Percentiles rank a stretch among this genome's conserved stretches.
These are phyloP conservation scores for Cirrhinus molitorella DNA, from an alignment of 2,797 vertebrate species.

Conservation along the genomic window DNA sequence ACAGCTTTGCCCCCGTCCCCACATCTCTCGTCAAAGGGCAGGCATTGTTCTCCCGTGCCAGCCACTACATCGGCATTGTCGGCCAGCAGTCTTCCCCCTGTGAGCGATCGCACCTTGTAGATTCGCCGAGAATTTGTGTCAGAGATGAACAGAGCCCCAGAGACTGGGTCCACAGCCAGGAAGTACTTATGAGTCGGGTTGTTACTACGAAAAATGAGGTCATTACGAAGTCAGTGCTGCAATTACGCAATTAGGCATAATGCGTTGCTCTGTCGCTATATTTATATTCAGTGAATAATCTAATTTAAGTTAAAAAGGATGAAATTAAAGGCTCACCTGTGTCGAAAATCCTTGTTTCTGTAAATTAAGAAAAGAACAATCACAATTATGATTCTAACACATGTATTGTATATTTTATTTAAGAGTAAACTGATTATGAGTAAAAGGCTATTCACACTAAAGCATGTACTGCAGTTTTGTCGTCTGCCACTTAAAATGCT, in stretches of 20 bases:
- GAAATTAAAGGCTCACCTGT: slow-evolving; percentile 87
- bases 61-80: slow-evolving; percentile 96
- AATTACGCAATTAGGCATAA: not conserved
- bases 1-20: slow-evolving; percentile 97
- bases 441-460: not conserved
- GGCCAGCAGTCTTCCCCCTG: slow-evolving; percentile 87
- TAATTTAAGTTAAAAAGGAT: not conserved
- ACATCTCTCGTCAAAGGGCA: slow-evolving; percentile 96
- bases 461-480: not conserved
- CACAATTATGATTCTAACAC: slow-evolving; percentile 58
- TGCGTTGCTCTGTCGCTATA: not conserved
- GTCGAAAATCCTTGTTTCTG: slow-evolving; percentile 99
- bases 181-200: slow-evolving; percentile 99
- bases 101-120: slow-evolving; percentile 90
- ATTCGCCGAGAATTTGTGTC: slow-evolving; percentile 97
- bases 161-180: slow-evolving; percentile 96
- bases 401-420: not conserved
- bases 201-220: slow-evolving; percentile 80
- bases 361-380: slow-evolving; percentile 62
- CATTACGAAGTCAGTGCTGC: slow-evolving; percentile 18
- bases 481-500: not conserved
- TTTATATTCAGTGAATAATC: slow-evolving; percentile 6
- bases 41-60: slow-evolving; percentile 95
- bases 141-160: slow-evolving; percentile 92
- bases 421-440: not conserved